Evolutionary conservation across 1,140 invertebrate genomes (phyloP).

Genomic region (Ectropis grisescens): DNA sequence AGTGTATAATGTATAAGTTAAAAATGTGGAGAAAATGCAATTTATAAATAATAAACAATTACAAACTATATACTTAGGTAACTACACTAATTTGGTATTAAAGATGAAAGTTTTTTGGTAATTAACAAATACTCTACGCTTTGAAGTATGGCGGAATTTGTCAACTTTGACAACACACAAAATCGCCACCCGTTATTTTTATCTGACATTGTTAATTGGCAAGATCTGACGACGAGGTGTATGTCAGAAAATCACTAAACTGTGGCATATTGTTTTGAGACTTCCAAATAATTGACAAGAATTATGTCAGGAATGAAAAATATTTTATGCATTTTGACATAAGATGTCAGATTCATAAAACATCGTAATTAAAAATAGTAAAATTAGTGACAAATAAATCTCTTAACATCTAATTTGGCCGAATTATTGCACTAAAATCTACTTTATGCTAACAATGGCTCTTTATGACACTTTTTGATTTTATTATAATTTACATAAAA

Average conservation of each 20-base stretch:
- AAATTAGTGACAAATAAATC: neutral
- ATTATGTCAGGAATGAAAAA: neutral
- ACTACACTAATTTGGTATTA: no score
- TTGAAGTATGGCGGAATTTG: no score
- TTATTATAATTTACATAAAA: slow-evolving; percentile 1
- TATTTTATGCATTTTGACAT: neutral
- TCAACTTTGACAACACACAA: no score
- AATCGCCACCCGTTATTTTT: no score
- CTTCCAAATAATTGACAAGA: neutral
- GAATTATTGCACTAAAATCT: slow-evolving; percentile 3
- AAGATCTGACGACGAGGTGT: no score
- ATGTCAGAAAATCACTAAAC: neutral
- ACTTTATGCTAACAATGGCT: slow-evolving; percentile 1
- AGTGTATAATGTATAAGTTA: no score
- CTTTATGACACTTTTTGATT: neutral
- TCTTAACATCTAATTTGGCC: slow-evolving; percentile 4
- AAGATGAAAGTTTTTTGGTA: no score
- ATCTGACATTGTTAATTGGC: no score
- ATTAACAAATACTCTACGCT: no score
- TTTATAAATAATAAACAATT: no score
- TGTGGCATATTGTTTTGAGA: neutral
- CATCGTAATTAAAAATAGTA: slow-evolving; percentile 2
- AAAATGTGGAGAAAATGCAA: no score
- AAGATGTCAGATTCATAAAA: neutral
- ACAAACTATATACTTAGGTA: no score